These are phyloP conservation scores for Zaprionus vittiger DNA, from an alignment of 1,140 invertebrate species.

Conservation along the genomic window DNA sequence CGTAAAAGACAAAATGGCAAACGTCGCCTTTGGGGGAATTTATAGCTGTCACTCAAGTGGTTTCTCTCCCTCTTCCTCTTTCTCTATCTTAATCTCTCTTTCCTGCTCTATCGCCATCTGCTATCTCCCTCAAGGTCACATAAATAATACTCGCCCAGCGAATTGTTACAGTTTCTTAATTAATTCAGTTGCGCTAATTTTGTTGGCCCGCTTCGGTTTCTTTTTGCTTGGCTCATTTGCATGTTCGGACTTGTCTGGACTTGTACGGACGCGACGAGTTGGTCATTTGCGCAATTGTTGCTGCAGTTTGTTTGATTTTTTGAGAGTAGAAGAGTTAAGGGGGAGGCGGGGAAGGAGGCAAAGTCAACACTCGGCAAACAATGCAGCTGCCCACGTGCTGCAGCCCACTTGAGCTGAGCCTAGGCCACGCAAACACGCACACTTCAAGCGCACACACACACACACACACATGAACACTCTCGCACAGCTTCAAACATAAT, in stretches of 20 bases:
- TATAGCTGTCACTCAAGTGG: slow-evolving; percentile 50
- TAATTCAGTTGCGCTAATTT: slow-evolving; percentile 82
- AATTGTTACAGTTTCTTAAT: slow-evolving; percentile 74
- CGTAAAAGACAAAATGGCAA: slow-evolving; percentile 59
- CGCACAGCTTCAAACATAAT: slow-evolving; percentile 18
- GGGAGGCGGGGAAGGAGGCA: slow-evolving; percentile 11
- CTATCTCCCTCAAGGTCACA: slow-evolving; percentile 71
- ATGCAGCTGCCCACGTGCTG: slow-evolving; percentile 63
- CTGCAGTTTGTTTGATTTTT: slow-evolving; percentile 52
- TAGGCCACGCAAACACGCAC: slow-evolving; percentile 24
- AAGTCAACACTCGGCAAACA: slow-evolving; percentile 17
- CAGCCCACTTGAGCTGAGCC: slow-evolving; percentile 29
- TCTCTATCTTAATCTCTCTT: not conserved
- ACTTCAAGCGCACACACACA: not conserved
- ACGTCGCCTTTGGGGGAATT: slow-evolving; percentile 52
- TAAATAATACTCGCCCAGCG: slow-evolving; percentile 56
- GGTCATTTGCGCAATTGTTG: slow-evolving; percentile 63
- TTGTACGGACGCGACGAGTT: slow-evolving; percentile 13
- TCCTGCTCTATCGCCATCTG: not conserved
- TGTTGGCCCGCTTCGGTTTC: slow-evolving; percentile 54
- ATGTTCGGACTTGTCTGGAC: slow-evolving; percentile 32
- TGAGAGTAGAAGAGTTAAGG: slow-evolving; percentile 51
- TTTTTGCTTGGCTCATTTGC: slow-evolving; percentile 27
- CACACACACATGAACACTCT: not conserved
- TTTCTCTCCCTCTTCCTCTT: slow-evolving; percentile 5